phyloP scores from a whole-genome alignment of 1,140 invertebrate species.

The Teleogryllus occipitalis region DNA sequence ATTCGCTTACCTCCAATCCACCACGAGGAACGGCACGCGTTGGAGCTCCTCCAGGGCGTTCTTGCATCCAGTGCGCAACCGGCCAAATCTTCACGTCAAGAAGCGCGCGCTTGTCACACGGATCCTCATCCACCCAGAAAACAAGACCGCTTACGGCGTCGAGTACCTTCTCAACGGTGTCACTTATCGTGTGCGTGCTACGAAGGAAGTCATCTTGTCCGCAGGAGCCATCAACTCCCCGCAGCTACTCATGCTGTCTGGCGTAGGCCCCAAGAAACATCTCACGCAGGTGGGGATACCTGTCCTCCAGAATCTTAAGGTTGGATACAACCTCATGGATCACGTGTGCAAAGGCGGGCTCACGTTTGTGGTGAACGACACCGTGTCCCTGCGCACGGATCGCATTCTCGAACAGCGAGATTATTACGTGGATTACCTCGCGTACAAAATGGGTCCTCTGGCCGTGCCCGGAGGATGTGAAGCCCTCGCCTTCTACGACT shows the following conservation, averaged over 20 bases:
- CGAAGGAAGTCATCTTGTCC: constrained; percentile 66
- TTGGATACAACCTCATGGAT: constrained; percentile 70
- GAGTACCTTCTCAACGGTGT: constrained; percentile 45
- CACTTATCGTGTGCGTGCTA: constrained; percentile 48
- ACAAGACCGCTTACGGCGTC: constrained; percentile 56
- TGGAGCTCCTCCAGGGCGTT: constrained; percentile 67
- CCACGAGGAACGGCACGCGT: constrained; percentile 59
- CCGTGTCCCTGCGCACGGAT: constrained; percentile 30
- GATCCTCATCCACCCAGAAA: constrained; percentile 58
- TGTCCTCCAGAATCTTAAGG: constrained; percentile 59
- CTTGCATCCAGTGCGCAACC: constrained; percentile 51
- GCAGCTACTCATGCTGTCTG: constrained; percentile 72
- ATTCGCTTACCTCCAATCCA: constrained; percentile 49
- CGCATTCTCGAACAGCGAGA: constrained; percentile 27
- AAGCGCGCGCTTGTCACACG: constrained; percentile 57
- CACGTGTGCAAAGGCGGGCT: constrained; percentile 63
- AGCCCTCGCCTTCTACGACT: constrained; percentile 63
- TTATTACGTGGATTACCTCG: constrained; percentile 39
- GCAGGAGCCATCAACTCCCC: constrained; percentile 67
- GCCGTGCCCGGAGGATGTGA: constrained; percentile 74
- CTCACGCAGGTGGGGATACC: constrained; percentile 50
- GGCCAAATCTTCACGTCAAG: constrained; percentile 55
- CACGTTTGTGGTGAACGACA: constrained; percentile 52
- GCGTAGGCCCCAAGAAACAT: constrained; percentile 64
- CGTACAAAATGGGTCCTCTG: constrained; percentile 54